Base-by-base conservation (phyloP, 2,888 invertebrate species). In the Standfussiana lucernea region DNA sequence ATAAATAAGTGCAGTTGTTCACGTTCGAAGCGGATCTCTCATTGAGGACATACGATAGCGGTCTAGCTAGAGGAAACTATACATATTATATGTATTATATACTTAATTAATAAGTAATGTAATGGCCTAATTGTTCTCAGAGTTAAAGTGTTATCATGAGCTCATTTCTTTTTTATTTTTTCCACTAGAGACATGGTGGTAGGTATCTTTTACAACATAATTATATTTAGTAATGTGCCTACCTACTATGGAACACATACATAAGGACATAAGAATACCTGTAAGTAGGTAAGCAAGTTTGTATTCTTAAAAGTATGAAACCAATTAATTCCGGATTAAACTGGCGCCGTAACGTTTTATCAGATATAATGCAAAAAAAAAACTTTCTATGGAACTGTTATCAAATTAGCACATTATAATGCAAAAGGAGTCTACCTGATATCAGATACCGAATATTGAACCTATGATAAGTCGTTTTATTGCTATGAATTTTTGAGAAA, bases 1-100 rank as follows among this genome's bases (percentile, higher is more conserved):
- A n/a, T n/a, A 50, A n/a, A 79, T 76, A 79, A 4, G 5, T 65
- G 32, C 8, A n/a, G 21, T 61, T 32, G 32, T 50, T 67, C 56
- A 73, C 35, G 50, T 70, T 66, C 53, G n/a, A 75, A 65, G 40
- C 83, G 75, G 80, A 77, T 72, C 42, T 74, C 40, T 62, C 59
- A 80, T 79, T 84, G 71, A 76, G 79, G 80, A 50, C 82, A 56
- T 6, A 24, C 32, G 67, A 79, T 76, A 87, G 77, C 42, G 61
- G 69, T n/a, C n/a, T n/a, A 62, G 61, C 40, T 42, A 32, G 56
- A 79, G 76, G 80, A 78, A 83, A 82, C 79, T n/a, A n/a, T n/a
- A n/a, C n/a, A n/a, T n/a, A n/a, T n/a, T n/a, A n/a, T n/a, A n/a
- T n/a, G n/a, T n/a, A n/a, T n/a, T n/a, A n/a, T n/a, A n/a, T n/a